These are phyloP conservation scores for Cartodere bifasciata DNA, from an alignment of 2,888 invertebrate species.

Conservation along the genomic window DNA sequence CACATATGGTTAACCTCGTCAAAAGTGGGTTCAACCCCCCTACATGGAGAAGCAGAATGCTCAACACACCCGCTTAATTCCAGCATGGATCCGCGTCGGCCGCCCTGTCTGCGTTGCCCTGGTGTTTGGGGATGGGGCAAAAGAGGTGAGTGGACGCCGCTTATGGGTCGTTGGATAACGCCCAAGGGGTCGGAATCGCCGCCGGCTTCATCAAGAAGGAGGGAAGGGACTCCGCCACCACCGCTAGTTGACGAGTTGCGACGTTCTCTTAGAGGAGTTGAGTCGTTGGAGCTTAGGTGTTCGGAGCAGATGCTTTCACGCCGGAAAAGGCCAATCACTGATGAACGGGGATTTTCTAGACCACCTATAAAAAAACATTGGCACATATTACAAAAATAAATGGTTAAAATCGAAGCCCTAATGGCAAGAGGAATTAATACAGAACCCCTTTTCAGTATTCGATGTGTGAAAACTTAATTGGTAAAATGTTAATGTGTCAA, in stretches of 20 bases:
- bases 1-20: too few relatives aligned
- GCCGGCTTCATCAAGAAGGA: conserved; percentile 49
- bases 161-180: conserved; percentile 23
- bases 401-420: neutral
- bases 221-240: conserved; percentile 26
- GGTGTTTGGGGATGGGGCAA: conserved; percentile 44
- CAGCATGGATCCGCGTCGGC: conserved; percentile 69
- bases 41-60: too few relatives aligned
- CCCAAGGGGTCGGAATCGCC: conserved; percentile 32
- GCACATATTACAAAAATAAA: neutral
- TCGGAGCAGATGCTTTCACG: conserved; percentile 69
- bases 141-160: conserved; percentile 36
- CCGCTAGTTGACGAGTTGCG: conserved; percentile 26
- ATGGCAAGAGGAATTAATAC: too few relatives aligned
- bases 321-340: conserved; percentile 80
- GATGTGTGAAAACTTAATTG: too few relatives aligned
- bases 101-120: conserved; percentile 45
- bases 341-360: conserved; percentile 77
- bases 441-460: too few relatives aligned
- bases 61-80: conserved; percentile 68
- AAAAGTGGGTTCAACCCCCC: too few relatives aligned
- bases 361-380: conserved; percentile 46
- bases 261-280: conserved; percentile 33
- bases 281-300: conserved; percentile 38
- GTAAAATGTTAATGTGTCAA: too few relatives aligned